Conservation (phyloP, 2,888 invertebrate species). For the Drosophila seclusa region DNA sequence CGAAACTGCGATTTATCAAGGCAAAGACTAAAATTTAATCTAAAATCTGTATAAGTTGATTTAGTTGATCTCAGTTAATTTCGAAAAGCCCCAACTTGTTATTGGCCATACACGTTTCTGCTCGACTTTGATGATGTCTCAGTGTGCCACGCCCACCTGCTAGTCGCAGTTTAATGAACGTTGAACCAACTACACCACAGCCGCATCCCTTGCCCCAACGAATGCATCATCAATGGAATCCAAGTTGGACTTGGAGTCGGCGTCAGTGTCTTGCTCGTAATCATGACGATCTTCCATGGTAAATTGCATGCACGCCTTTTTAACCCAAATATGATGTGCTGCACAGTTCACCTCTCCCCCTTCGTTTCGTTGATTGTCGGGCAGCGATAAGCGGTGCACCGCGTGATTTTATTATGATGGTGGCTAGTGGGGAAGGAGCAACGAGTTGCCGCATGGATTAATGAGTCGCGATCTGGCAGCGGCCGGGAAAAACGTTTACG, state of each 20-base stretch:
- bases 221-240: conserved; percentile 49
- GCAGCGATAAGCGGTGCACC: conserved; percentile 57
- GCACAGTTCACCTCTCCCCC: conserved; percentile 3
- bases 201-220: conserved; percentile 42
- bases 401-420: conserved; percentile 52
- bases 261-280: conserved; percentile 46
- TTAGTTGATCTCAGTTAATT: conserved; percentile 14
- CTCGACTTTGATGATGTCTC: conserved; percentile 36
- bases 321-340: conserved; percentile 69
- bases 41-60: neutral
- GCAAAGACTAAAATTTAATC: neutral
- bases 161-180: conserved; percentile 33
- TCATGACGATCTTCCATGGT: conserved; percentile 66
- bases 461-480: conserved; percentile 72
- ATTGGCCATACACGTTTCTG: conserved; percentile 27
- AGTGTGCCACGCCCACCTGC: conserved; percentile 52
- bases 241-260: conserved; percentile 17
- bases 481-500: conserved; percentile 72
- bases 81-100: neutral
- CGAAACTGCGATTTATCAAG: neutral
- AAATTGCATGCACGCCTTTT: conserved; percentile 75
- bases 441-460: conserved; percentile 58
- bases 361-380: conserved; percentile 50
- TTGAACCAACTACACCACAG: conserved; percentile 8
- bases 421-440: conserved; percentile 30